Conservation (phyloP, 2,113 vertebrate species). For the Oryzias woworae region DNA sequence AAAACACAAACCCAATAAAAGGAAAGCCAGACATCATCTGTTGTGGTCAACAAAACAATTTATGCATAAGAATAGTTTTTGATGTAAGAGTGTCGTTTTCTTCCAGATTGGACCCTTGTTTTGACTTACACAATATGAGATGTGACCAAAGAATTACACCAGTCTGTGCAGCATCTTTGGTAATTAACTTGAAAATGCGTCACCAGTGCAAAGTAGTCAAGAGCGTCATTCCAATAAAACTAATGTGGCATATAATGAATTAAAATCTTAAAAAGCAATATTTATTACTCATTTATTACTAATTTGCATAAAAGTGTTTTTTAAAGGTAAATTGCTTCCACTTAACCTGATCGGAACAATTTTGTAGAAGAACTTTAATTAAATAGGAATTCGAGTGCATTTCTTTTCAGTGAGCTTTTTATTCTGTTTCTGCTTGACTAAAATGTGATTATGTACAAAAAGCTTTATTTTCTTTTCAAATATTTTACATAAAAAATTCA, state of each 20-base stretch:
- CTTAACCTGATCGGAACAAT: constrained; percentile 38
- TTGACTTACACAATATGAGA: constrained; percentile 48
- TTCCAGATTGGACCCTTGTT: constrained; percentile 51
- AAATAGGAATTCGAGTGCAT: constrained; percentile 39
- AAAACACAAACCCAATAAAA: constrained; percentile 57
- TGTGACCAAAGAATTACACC: constrained; percentile 43
- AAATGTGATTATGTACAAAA: too few relatives aligned
- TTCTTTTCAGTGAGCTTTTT: constrained; percentile 52
- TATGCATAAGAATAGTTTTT: constrained; percentile 60
- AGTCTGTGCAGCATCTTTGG: constrained; percentile 21
- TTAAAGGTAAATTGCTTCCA: constrained; percentile 17
- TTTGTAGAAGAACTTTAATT: constrained; percentile 64
- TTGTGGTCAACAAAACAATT: constrained; percentile 60
- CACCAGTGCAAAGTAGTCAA: constrained; percentile 8
- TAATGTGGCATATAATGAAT: too few relatives aligned
- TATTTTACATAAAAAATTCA: too few relatives aligned
- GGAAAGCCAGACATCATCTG: constrained; percentile 52
- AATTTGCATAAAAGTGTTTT: constrained; percentile 9
- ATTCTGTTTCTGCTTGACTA: constrained; percentile 51
- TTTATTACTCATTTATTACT: too few relatives aligned
- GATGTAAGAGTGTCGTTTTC: constrained; percentile 46
- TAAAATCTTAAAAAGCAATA: too few relatives aligned
- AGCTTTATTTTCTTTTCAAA: too few relatives aligned
- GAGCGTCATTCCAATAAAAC: constrained; percentile 1
- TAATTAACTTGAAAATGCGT: constrained; percentile 15